Evolutionary conservation across 2,113 vertebrate genomes (phyloP).

Genomic region (Abramis brama): DNA sequence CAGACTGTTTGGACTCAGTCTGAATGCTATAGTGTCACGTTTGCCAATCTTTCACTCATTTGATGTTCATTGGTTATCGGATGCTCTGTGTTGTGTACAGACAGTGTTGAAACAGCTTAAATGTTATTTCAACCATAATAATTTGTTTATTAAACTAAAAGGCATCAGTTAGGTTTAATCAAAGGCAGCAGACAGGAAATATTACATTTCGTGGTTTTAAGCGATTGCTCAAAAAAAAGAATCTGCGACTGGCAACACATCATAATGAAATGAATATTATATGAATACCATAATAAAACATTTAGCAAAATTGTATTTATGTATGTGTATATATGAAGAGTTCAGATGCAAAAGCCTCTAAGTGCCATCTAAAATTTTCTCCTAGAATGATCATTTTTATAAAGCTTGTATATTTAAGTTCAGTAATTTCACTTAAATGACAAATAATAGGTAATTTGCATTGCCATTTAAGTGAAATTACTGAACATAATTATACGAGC

Average conservation of each 20-base stretch:
- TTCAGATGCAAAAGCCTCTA: too few relatives aligned
- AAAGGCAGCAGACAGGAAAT: not conserved
- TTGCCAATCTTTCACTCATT: not conserved
- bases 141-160: slow-evolving; percentile 47
- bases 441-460: too few relatives aligned
- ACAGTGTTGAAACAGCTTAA: not conserved
- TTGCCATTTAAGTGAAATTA: too few relatives aligned
- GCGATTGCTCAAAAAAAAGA: not conserved
- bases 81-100: not conserved
- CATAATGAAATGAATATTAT: too few relatives aligned
- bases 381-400: too few relatives aligned
- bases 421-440: too few relatives aligned
- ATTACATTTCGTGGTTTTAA: not conserved
- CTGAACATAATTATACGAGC: too few relatives aligned
- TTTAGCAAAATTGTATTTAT: too few relatives aligned
- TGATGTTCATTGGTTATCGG: not conserved
- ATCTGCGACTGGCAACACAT: not conserved
- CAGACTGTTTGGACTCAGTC: not conserved
- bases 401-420: too few relatives aligned
- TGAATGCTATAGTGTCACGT: not conserved
- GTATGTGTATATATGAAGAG: too few relatives aligned
- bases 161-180: slow-evolving; percentile 52
- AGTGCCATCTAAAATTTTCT: too few relatives aligned
- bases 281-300: too few relatives aligned
- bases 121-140: not conserved